Conservation (phyloP, 53 echinoderm and acorn worm genomes). For the Mesocentrotus franciscanus region DNA sequence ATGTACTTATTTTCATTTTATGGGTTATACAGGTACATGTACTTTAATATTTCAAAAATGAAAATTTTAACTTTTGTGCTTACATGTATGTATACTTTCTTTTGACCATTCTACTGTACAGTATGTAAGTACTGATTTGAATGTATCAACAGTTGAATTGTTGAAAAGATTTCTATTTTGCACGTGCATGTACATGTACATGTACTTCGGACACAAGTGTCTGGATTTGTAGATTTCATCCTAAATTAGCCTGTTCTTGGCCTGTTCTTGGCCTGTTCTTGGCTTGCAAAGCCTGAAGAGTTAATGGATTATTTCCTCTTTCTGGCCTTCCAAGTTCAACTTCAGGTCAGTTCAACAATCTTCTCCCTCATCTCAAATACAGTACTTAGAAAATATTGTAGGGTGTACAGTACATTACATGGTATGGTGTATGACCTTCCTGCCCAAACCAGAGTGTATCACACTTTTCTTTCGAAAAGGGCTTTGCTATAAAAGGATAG, state of each 20-base stretch:
- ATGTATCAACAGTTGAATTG: no score
- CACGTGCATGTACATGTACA: not conserved
- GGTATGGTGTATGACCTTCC: not conserved
- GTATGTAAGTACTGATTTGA: no score
- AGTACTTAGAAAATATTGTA: not conserved
- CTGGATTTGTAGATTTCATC: not conserved
- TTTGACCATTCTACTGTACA: no score
- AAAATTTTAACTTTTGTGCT: no score
- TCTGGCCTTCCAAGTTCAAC: not conserved
- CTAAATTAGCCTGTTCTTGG: not conserved
- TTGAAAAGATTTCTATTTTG: no score
- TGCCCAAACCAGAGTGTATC: not conserved
- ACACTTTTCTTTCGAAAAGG: no score
- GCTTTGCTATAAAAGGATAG: no score
- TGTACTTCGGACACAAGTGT: not conserved
- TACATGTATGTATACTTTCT: no score
- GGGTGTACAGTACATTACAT: not conserved
- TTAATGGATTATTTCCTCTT: slow-evolving; percentile 28
- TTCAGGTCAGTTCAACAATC: not conserved
- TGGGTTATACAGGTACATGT: no score
- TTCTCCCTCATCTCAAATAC: slow-evolving; percentile 10
- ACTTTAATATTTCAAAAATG: no score
- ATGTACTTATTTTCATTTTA: no score
- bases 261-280: no score
- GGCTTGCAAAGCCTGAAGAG: not conserved